phyloP scores from a whole-genome alignment of 2,888 invertebrate species.

The Limnephilus lunatus region DNA sequence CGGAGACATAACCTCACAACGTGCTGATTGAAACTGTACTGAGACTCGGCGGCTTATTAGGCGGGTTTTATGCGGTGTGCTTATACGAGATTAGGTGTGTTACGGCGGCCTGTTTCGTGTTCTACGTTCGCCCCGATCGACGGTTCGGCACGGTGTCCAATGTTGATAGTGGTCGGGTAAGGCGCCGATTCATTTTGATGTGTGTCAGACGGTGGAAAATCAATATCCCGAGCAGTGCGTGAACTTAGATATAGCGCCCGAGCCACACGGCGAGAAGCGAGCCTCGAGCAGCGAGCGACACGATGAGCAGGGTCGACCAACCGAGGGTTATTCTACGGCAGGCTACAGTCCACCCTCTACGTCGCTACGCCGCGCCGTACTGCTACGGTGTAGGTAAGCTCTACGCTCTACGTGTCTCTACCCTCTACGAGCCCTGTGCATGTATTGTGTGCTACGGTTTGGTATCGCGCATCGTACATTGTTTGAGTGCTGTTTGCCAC shows the following conservation, averaged over 20 bases:
- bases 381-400: background rate
- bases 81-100: background rate
- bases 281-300: background rate
- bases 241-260: background rate
- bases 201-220: constrained; percentile 20
- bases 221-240: constrained; percentile 21
- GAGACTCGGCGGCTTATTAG: background rate
- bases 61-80: background rate
- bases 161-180: background rate
- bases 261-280: background rate
- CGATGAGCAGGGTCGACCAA: background rate
- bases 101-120: background rate
- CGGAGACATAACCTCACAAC: background rate
- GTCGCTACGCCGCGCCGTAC: background rate
- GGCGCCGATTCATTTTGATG: background rate
- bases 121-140: background rate
- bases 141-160: constrained; percentile 5
- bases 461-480: background rate
- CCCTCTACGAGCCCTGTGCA: background rate
- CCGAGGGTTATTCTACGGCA: background rate
- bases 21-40: background rate
- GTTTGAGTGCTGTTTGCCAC: constrained; percentile 2
- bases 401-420: background rate
- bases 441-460: background rate
- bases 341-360: background rate